phyloP scores from a whole-genome alignment of 2,797 vertebrate species.

The Sebastes vulpes region DNA sequence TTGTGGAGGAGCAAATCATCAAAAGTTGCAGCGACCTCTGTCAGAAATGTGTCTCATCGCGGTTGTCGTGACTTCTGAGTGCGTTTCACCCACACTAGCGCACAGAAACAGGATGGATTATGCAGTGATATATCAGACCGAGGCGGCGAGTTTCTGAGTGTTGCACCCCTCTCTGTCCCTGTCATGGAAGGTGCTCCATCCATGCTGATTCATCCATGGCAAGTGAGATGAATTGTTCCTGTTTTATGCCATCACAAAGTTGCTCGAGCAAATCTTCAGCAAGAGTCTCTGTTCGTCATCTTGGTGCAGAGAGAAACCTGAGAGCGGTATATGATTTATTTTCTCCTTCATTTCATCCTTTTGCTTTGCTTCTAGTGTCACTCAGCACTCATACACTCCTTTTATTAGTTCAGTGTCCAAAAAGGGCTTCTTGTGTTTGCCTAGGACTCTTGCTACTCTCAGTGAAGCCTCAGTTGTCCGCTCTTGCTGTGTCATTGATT shows the following conservation, averaged over 20 bases:
- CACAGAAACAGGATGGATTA: neutral
- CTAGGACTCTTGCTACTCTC: neutral
- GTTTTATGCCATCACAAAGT: slow-evolving; percentile 14
- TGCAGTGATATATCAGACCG: slow-evolving; percentile 3
- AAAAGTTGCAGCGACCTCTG: neutral
- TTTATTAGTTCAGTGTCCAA: neutral
- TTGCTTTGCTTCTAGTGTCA: slow-evolving; percentile 1
- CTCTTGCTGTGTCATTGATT: neutral
- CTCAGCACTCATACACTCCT: neutral
- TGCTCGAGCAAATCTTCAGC: slow-evolving; percentile 8
- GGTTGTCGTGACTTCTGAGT: neutral
- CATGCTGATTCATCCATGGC: slow-evolving; percentile 18
- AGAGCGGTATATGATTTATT: neutral
- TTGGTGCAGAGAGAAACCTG: neutral
- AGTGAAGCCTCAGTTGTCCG: neutral
- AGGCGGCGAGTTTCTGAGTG: neutral
- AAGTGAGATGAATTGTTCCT: slow-evolving; percentile 26
- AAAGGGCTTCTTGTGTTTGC: slow-evolving; percentile 3
- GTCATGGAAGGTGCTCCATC: slow-evolving; percentile 2
- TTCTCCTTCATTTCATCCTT: slow-evolving; percentile 10
- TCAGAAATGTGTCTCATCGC: neutral
- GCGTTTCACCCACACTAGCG: neutral
- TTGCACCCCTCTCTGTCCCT: neutral
- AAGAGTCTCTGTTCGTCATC: neutral
- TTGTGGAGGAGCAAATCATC: neutral